These are phyloP conservation scores for Caerostris darwini DNA, from an alignment of 1,140 invertebrate species.

Conservation along the genomic window DNA sequence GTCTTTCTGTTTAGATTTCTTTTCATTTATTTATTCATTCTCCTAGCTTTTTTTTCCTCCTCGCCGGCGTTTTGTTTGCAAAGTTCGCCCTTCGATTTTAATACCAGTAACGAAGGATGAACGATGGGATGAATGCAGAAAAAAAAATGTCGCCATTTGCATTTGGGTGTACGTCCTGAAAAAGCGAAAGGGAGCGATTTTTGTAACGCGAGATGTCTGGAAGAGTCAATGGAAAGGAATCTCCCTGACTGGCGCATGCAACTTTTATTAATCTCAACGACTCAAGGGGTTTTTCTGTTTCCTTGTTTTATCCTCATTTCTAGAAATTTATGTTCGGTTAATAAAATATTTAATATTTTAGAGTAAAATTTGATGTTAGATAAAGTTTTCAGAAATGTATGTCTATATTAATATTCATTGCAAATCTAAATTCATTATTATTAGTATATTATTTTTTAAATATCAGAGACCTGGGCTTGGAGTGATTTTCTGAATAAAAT, in stretches of 20 bases:
- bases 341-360: no score
- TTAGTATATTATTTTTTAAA: no score
- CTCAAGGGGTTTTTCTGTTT: background rate
- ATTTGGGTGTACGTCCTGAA: background rate
- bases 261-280: conserved; percentile 25
- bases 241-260: background rate
- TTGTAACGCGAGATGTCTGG: no score
- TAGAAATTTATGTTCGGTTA: no score
- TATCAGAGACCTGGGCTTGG: no score
- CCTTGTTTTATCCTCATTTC: no score
- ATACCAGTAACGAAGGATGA: conserved; percentile 16
- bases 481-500: no score
- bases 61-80: background rate
- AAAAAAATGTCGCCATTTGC: background rate
- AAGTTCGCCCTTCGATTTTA: background rate
- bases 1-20: background rate
- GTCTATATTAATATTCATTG: no score
- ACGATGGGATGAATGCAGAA: background rate
- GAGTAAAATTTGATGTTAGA: no score
- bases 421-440: no score
- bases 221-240: background rate
- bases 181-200: background rate
- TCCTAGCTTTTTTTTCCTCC: background rate
- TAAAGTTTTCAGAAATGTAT: no score
- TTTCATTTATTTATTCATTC: background rate